phyloP scores from a whole-genome alignment of 1,140 invertebrate species.

The Cheumatopsyche charites region DNA sequence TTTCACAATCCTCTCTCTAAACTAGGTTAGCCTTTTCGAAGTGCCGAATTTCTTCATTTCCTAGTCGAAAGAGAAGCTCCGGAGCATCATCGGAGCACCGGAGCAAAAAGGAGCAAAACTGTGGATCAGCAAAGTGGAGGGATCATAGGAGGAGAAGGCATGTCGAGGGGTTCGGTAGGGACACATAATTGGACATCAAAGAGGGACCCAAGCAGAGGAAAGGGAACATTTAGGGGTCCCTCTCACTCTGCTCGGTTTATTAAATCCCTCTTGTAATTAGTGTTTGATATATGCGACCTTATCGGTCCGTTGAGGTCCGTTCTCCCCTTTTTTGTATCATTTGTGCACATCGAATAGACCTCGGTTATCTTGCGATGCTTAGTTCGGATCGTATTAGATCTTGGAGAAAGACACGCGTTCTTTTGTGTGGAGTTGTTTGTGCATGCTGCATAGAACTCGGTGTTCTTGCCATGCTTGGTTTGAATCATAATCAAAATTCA shows the following conservation, averaged over 20 bases:
- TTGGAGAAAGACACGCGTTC: background rate
- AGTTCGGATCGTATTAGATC: background rate
- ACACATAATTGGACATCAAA: slow-evolving; percentile 48
- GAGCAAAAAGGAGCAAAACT: too few relatives aligned
- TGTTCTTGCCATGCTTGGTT: too few relatives aligned
- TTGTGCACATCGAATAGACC: too few relatives aligned
- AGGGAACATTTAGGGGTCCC: slow-evolving; percentile 20
- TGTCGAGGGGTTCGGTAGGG: slow-evolving; percentile 30
- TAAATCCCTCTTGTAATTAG: slow-evolving; percentile 49
- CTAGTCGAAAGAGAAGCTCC: background rate
- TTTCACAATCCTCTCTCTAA: background rate
- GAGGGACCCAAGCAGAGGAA: slow-evolving; percentile 20
- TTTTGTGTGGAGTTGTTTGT: background rate
- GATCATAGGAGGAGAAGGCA: slow-evolving; percentile 15
- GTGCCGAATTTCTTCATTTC: slow-evolving; percentile 11
- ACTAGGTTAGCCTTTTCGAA: slow-evolving; percentile 34
- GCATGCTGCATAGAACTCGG: too few relatives aligned
- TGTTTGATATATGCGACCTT: slow-evolving; percentile 49
- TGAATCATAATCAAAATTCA: too few relatives aligned
- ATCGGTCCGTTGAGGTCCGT: slow-evolving; percentile 33
- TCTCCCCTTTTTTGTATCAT: background rate
- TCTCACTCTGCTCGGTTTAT: slow-evolving; percentile 42
- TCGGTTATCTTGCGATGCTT: background rate
- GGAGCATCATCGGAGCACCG: too few relatives aligned
- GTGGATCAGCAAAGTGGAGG: slow-evolving; percentile 35